Base-by-base conservation (phyloP, 2,113 vertebrate genomes). In the Lasiurus cinereus region DNA sequence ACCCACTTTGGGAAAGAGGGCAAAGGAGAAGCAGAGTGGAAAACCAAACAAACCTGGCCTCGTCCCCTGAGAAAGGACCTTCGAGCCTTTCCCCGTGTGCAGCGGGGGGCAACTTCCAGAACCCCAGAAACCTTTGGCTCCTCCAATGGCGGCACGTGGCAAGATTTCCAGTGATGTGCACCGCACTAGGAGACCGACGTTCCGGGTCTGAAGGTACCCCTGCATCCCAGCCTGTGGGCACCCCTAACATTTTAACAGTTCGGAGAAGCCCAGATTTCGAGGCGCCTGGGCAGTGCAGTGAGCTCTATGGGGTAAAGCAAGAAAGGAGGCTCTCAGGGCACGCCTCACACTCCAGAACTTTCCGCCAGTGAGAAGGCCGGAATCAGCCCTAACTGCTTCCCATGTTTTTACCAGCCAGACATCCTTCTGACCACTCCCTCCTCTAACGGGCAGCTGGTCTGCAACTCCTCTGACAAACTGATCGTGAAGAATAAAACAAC, bases 1-100 rank as follows among this genome's bases (percentile, higher is more conserved):
- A 56, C 62, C 85, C n/a, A 72, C 62, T 86, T 70, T 52, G 74
- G 33, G 84, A 97, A 95, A 64, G 62, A 96, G 95, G 85, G 88
- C 90, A 95, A 96, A 95, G 73, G 78, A 86, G 66, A 54, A 36
- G 39, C 67, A 82, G 82, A n/a, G 31, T 8, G 67, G 46, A 91
- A 78, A 78, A 54, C 50, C 84, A 85, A 87, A 39, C 39, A 90
- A 74, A 46, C 2, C 6, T 27, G 69, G 66, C 70, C 87, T 88
- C 91, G 54, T 43, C 21, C 64, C 43, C 64, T 50, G 46, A 72
- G 46, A 72, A 73, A 70, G 52, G 36, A n/a, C 31, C 82, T 88
- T 43, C 9, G 79, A 15, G 29, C 52, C 77, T 31, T 50, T 29
- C 59, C 59, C 66, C 46, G 1, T 1, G 19, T 24, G 52, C 43